Percentiles rank a stretch among this genome's conserved stretches.
Conservation (phyloP, 2,888 invertebrate genomes). For the Pterostichus niger region DNA sequence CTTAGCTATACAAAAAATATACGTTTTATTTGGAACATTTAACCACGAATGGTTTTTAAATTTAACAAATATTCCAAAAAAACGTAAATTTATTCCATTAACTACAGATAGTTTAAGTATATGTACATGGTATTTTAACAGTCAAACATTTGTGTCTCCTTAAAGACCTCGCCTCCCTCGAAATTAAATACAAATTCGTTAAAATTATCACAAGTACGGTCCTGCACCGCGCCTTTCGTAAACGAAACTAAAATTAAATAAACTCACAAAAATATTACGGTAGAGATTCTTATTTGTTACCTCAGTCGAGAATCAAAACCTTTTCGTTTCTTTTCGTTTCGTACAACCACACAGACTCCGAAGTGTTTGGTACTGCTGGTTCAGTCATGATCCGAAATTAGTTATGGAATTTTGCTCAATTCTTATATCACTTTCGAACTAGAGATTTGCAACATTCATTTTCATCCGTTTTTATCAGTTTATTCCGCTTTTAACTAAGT, state of each 20-base stretch:
- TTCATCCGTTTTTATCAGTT: too few relatives aligned
- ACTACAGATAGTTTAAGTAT: slow-evolving; percentile 56
- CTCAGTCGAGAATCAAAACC: slow-evolving; percentile 61
- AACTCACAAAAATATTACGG: slow-evolving; percentile 14
- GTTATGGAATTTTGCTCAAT: slow-evolving; percentile 58
- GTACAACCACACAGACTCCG: background rate
- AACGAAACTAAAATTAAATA: slow-evolving; percentile 45
- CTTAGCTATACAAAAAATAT: slow-evolving; percentile 63
- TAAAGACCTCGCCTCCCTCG: background rate
- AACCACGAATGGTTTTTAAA: background rate
- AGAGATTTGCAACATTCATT: background rate
- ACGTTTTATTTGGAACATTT: slow-evolving; percentile 10
- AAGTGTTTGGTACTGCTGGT: background rate
- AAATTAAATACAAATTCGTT: slow-evolving; percentile 65
- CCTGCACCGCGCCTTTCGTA: slow-evolving; percentile 30
- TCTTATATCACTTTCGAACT: background rate
- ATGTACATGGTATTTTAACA: slow-evolving; percentile 63
- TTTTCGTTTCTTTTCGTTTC: background rate
- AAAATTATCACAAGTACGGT: slow-evolving; percentile 61
- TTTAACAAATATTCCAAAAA: slow-evolving; percentile 23
- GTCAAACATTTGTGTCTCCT: slow-evolving; percentile 21
- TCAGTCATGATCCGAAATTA: slow-evolving; percentile 59
- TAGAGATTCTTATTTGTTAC: slow-evolving; percentile 56
- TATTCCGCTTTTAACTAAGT: too few relatives aligned
- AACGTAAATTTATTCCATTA: slow-evolving; percentile 7